Base-by-base conservation (phyloP, 2,888 invertebrate genomes). In the Scaptomyza polygonia region DNA sequence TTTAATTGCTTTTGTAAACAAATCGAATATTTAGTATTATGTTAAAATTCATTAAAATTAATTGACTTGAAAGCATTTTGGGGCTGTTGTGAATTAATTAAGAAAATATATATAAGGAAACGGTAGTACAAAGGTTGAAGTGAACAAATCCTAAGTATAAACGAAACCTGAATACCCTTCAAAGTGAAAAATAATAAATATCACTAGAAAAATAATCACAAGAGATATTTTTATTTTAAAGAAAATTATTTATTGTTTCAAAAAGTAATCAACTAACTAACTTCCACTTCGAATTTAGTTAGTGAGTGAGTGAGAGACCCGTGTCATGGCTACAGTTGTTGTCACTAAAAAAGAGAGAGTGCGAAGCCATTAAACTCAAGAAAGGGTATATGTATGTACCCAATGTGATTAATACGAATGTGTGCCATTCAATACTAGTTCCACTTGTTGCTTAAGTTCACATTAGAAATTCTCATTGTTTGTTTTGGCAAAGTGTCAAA, bases 401-500 rank as follows among this genome's bases (percentile, higher is more conserved):
- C 12, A 27, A 40, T 40, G 29, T 5, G 40, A 21, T 8, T n/a
- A 12, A 40, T 29, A n/a, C 18, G n/a, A n/a, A 18, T 27, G 8
- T 8, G 21, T 40, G 30, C 4, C 5, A 25, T 25, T n/a, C n/a
- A n/a, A n/a, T n/a, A n/a, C 25, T 34, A 56, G 32, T 56, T 56
- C 34, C n/a, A 21, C 64, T 72, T 58, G 66, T 62, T 61, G 25
- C n/a, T n/a, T 48, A 9, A n/a, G n/a, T 21, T 30, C 16, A 12
- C 0, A 30, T 47, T n/a, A 2, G 12, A 8, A 12, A 47, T 47
- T 18, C 39, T 68, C 39, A 39, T 59, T 53, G 44, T 44, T 69
- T 79, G 76, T 70, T 78, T 88, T 89, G 89, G 89, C 89, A 89
- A 77, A 78, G 55, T 80, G 71, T 83, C 89, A 89, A 68, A 65